Percentiles rank a stretch among this genome's conserved stretches.
phyloP scores from a whole-genome alignment of 2,113 vertebrate genomes.

The Australoheros scitulus region DNA sequence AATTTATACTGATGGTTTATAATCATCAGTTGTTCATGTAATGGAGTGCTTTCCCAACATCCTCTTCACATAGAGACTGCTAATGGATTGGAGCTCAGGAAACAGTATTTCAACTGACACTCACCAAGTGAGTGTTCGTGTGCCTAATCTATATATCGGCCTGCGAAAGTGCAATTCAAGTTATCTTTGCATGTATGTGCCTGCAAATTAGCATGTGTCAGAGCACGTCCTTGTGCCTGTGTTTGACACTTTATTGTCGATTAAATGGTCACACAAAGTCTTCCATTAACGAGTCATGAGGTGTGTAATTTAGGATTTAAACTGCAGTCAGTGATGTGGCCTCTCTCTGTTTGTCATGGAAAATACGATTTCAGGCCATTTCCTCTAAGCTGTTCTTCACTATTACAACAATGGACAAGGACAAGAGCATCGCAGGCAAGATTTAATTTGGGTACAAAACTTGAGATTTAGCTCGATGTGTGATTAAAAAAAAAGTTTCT shows the following conservation, averaged over 20 bases:
- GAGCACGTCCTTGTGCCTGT: neutral
- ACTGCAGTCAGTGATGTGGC: neutral
- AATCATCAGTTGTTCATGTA: neutral
- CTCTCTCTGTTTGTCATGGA: slow-evolving; percentile 13
- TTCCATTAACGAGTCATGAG: slow-evolving; percentile 22
- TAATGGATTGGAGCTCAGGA: neutral
- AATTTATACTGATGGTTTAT: neutral
- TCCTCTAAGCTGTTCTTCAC: neutral
- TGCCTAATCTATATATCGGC: neutral
- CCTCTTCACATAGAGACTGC: neutral
- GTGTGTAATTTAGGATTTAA: slow-evolving; percentile 25
- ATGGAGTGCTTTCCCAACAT: neutral
- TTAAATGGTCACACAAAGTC: slow-evolving; percentile 24
- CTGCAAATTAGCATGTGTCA: neutral
- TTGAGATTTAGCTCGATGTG: neutral
- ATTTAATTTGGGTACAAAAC: neutral
- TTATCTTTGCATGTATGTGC: neutral
- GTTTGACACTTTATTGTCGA: neutral
- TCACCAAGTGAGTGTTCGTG: neutral
- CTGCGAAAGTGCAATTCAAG: neutral
- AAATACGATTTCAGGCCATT: slow-evolving; percentile 22
- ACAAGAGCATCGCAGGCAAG: neutral
- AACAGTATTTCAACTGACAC: neutral
- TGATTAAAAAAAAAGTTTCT: neutral
- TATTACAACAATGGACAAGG: neutral